phyloP scores from a whole-genome alignment of 2,113 vertebrate genomes.

The Megaleporinus macrocephalus region DNA sequence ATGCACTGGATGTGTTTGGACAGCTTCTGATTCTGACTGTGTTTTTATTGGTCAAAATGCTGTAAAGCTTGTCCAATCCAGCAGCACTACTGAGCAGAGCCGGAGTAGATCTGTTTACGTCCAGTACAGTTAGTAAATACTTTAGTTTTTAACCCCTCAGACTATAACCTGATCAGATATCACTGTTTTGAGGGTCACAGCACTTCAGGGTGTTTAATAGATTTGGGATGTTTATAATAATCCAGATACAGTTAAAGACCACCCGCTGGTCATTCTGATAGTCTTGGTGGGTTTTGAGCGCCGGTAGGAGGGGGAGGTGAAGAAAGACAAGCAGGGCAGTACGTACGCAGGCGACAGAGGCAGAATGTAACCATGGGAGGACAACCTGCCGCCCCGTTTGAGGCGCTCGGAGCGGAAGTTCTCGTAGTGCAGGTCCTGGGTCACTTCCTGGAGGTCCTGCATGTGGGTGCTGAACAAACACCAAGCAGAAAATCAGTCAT shows the following conservation, averaged over 20 bases:
- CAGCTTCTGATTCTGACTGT: no score
- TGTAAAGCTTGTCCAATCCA: no score
- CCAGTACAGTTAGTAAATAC: no score
- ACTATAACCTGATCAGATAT: no score
- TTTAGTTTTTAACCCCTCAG: no score
- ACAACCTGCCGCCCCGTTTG: conserved; percentile 94
- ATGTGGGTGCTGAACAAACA: conserved; percentile 87
- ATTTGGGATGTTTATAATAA: not conserved
- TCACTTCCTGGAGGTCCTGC: conserved; percentile 99
- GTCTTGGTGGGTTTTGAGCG: not conserved
- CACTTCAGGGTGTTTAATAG: not conserved
- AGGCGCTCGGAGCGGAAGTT: conserved; percentile 98
- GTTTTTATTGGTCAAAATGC: no score
- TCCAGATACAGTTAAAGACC: not conserved
- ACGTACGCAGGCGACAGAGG: conserved; percentile 79
- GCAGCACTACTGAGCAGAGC: no score
- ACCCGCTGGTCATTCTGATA: not conserved
- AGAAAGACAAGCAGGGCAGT: conserved; percentile 69
- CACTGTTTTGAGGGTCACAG: no score
- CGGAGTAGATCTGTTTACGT: no score
- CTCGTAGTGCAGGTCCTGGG: conserved; percentile 98
- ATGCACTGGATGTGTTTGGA: no score
- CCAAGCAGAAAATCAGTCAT: not conserved
- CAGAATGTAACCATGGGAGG: conserved; percentile 74
- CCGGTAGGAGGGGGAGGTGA: conserved; percentile 64